These are phyloP conservation scores for Trididemnum nubilum DNA, from an alignment of 23 tunicate species.

Conservation along the genomic window DNA sequence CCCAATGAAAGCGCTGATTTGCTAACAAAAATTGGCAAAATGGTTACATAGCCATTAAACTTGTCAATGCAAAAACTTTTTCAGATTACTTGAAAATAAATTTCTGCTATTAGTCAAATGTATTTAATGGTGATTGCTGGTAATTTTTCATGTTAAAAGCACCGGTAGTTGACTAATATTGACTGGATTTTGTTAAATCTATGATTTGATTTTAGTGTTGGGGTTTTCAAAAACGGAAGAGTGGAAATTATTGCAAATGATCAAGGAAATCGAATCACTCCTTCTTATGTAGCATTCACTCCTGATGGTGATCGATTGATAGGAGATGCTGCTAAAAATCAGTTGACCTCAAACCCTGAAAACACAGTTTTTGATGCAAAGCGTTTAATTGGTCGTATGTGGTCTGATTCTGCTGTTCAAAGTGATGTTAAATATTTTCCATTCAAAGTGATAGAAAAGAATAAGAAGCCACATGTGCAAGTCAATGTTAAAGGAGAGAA, in stretches of 20 bases:
- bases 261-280: slow-evolving; percentile 80
- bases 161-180: too few species aligned
- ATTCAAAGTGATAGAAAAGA: slow-evolving; percentile 46
- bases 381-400: slow-evolving; percentile 58
- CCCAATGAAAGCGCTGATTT: too few species aligned
- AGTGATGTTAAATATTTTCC: slow-evolving; percentile 71
- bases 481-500: slow-evolving; percentile 45
- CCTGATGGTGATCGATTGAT: slow-evolving; percentile 66
- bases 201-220: slow-evolving; percentile 33
- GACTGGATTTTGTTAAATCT: too few species aligned
- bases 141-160: too few species aligned
- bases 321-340: slow-evolving; percentile 80
- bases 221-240: slow-evolving; percentile 66
- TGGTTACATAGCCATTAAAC: too few species aligned
- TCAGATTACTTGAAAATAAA: too few species aligned
- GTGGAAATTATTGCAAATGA: slow-evolving; percentile 85
- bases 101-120: too few species aligned
- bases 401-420: slow-evolving; percentile 61
- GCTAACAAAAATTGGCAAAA: too few species aligned
- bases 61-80: too few species aligned
- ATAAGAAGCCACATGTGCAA: slow-evolving; percentile 57
- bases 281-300: slow-evolving; percentile 86
- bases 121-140: too few species aligned
- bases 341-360: slow-evolving; percentile 74
- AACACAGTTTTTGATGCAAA: slow-evolving; percentile 73